phyloP scores from a whole-genome alignment of 2,113 vertebrate genomes.

The Alligator mississippiensis region DNA sequence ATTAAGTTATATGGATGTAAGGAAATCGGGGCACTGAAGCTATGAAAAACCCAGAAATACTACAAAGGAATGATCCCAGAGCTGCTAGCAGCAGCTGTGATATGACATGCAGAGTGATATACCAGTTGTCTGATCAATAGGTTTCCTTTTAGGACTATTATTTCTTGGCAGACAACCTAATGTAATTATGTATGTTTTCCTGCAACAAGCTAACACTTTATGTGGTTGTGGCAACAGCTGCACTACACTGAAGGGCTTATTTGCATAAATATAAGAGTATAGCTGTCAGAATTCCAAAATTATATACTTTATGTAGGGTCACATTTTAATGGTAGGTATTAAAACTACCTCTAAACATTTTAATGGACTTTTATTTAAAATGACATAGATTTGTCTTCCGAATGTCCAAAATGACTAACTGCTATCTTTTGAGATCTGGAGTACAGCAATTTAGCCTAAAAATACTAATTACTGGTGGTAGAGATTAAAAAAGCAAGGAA shows the following conservation, averaged over 20 bases:
- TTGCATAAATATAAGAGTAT: slow-evolving; percentile 31
- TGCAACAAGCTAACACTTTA: slow-evolving; percentile 66
- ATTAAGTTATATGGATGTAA: neutral
- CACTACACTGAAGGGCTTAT: slow-evolving; percentile 32
- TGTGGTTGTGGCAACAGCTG: slow-evolving; percentile 65
- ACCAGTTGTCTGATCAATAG: slow-evolving; percentile 60
- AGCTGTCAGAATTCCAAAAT: slow-evolving; percentile 40
- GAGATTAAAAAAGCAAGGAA: neutral
- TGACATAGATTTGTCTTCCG: neutral
- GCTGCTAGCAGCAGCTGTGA: slow-evolving; percentile 47
- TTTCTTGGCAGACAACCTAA: slow-evolving; percentile 71
- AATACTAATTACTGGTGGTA: neutral
- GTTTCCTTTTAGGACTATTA: slow-evolving; percentile 66
- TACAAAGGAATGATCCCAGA: slow-evolving; percentile 29
- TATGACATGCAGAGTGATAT: slow-evolving; percentile 23
- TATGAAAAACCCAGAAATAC: slow-evolving; percentile 39
- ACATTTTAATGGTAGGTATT: neutral
- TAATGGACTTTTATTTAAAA: neutral
- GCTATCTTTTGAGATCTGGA: neutral
- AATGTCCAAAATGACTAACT: slow-evolving; percentile 2
- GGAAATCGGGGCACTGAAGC: neutral
- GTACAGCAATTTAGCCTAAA: neutral
- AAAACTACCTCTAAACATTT: neutral
- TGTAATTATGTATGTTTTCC: slow-evolving; percentile 62
- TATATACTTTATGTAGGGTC: neutral